phyloP scores from a whole-genome alignment of 2,113 vertebrate species.

The Cynoglossus semilaevis region DNA sequence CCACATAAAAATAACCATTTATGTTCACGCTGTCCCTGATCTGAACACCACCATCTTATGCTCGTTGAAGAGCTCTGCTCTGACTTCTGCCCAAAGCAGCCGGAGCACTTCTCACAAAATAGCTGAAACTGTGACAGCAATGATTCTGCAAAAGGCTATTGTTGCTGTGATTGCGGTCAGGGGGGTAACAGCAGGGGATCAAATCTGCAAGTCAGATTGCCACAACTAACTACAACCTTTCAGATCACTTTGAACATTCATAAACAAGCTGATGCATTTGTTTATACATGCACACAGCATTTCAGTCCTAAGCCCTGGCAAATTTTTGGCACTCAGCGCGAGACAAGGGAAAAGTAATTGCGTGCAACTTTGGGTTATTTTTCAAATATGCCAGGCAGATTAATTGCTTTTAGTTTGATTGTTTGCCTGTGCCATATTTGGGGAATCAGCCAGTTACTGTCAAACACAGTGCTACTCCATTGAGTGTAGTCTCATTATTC shows the following conservation, averaged over 20 bases:
- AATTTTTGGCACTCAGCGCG: background rate
- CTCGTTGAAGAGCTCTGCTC: background rate
- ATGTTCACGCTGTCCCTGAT: background rate
- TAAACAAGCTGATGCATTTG: background rate
- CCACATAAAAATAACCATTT: too few relatives aligned
- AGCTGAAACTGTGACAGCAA: conserved; percentile 14
- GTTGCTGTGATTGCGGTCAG: conserved; percentile 1
- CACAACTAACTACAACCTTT: conserved; percentile 1
- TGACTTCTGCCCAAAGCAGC: background rate
- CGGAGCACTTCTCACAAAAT: conserved; percentile 10
- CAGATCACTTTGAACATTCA: conserved; percentile 9
- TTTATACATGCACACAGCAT: background rate
- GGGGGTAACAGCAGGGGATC: background rate
- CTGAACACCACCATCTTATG: background rate
- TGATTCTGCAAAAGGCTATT: conserved; percentile 27
- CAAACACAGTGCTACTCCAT: too few relatives aligned
- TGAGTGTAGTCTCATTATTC: background rate
- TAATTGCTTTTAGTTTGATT: background rate
- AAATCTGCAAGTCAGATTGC: conserved; percentile 9
- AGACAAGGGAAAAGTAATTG: conserved; percentile 1
- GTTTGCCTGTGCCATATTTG: conserved; percentile 1
- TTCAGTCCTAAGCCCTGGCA: background rate
- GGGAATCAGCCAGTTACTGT: background rate
- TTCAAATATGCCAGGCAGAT: background rate
- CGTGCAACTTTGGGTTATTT: background rate